A percentile compares a stretch with the other conserved stretches of the same genome.
Evolutionary conservation across 2,888 invertebrate species (phyloP).

Genomic region (Amphipoea lucens): DNA sequence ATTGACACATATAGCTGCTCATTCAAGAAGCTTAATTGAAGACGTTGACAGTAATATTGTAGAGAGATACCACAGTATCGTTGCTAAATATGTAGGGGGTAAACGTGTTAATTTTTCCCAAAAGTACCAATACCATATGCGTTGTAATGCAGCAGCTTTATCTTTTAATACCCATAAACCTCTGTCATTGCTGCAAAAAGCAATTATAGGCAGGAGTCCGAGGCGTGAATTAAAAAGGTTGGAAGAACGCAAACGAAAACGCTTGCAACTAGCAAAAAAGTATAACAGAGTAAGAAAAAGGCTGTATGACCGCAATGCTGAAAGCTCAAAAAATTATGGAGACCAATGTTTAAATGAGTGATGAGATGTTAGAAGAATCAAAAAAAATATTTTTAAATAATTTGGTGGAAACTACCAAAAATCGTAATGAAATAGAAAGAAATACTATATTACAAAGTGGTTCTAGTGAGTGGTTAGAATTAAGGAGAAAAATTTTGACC

Average conservation of each 20-base stretch:
- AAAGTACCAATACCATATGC: slow-evolving; percentile 5
- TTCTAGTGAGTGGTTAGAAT: slow-evolving; percentile 17
- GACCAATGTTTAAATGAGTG: slow-evolving; percentile 2
- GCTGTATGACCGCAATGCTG: neutral
- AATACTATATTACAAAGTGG: slow-evolving; percentile 9
- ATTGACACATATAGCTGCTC: slow-evolving; percentile 12
- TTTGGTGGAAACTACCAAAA: neutral
- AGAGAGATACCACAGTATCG: slow-evolving; percentile 14
- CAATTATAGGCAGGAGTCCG: slow-evolving; percentile 6
- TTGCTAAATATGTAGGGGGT: slow-evolving; percentile 8
- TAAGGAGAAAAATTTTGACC: slow-evolving; percentile 12
- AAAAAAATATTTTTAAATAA: neutral
- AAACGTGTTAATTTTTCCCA: slow-evolving; percentile 13
- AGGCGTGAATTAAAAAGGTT: slow-evolving; percentile 10
- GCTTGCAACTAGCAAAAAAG: neutral
- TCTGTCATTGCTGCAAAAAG: neutral
- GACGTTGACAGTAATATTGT: slow-evolving; percentile 16
- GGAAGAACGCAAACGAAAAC: slow-evolving; percentile 1
- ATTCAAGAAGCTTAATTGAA: slow-evolving; percentile 17
- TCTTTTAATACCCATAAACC: slow-evolving; percentile 5
- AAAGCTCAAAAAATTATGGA: slow-evolving; percentile 6
- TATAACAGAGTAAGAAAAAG: neutral
- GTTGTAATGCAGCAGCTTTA: slow-evolving; percentile 14
- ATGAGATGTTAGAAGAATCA: neutral
- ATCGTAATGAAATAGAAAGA: neutral